These are phyloP conservation scores for Ceyx melanurus DNA, from an alignment of 2,113 vertebrate species.

Conservation along the genomic window DNA sequence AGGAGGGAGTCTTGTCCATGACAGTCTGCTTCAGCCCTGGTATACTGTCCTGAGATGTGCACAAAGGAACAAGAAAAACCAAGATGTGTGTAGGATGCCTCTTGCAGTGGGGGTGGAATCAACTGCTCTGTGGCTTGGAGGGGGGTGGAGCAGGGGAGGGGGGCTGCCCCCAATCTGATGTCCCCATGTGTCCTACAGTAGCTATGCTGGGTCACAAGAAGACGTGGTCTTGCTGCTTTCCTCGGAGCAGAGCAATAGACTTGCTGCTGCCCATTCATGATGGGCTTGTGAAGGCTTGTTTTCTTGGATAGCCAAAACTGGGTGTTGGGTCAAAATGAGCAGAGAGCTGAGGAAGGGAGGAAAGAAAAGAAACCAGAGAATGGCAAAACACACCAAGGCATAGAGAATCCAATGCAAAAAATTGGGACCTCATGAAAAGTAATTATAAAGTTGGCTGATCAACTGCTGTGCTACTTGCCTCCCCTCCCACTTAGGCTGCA, in stretches of 20 bases:
- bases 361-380: not conserved
- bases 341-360: not conserved
- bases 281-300: not conserved
- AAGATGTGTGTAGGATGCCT: not conserved
- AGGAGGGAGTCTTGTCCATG: not conserved
- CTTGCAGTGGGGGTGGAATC: accelerated
- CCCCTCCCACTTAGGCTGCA: not conserved
- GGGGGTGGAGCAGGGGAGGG: not conserved
- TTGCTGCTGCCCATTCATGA: not conserved
- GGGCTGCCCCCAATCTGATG: accelerated
- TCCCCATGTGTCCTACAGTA: accelerated
- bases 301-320: not conserved
- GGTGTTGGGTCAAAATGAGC: not conserved
- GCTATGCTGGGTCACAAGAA: not conserved
- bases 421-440: not conserved
- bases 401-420: not conserved
- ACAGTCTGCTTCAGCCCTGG: not conserved
- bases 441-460: not conserved
- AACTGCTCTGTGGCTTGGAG: accelerated
- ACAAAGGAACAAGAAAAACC: not conserved
- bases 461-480: not conserved
- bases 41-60: not conserved
- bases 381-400: not conserved
- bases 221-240: not conserved
- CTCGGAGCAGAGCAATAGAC: accelerated